Percentiles rank a stretch among this genome's conserved stretches.
phyloP scores from a whole-genome alignment of 2,113 vertebrate genomes.

The Grallaria varia region DNA sequence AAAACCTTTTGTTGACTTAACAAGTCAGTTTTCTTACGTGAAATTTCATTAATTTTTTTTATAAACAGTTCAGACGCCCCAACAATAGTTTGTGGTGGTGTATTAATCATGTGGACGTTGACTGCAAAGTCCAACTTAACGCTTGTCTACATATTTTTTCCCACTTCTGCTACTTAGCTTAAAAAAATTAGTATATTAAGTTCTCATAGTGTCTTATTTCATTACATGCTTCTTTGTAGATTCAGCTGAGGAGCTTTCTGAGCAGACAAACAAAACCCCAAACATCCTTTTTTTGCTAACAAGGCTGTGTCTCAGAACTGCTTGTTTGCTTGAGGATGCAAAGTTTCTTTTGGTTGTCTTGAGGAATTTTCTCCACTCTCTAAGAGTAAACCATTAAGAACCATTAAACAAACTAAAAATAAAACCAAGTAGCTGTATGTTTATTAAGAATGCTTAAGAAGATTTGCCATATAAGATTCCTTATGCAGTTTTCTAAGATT shows the following conservation, averaged over 20 bases:
- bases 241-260: background rate
- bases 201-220: background rate
- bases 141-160: background rate
- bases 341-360: background rate
- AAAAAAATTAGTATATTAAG: background rate
- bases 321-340: background rate
- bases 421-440: background rate
- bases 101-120: background rate
- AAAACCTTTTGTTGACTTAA: background rate
- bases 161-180: background rate
- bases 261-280: background rate
- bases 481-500: background rate
- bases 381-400: background rate
- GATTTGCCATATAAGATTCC: background rate
- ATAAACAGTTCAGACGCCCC: background rate
- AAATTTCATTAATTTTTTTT: background rate
- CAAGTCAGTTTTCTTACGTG: background rate
- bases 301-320: background rate
- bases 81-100: fast-evolving
- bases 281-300: background rate
- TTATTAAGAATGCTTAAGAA: background rate
- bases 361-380: background rate
- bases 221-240: background rate
- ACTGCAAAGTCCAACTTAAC: background rate
- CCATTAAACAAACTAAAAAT: background rate